A percentile compares a stretch with the other conserved stretches of the same genome.
Evolutionary conservation across 92 coral and sea anemone genomes (phyloP).

Genomic region (Zoanthus sansibaricus): DNA sequence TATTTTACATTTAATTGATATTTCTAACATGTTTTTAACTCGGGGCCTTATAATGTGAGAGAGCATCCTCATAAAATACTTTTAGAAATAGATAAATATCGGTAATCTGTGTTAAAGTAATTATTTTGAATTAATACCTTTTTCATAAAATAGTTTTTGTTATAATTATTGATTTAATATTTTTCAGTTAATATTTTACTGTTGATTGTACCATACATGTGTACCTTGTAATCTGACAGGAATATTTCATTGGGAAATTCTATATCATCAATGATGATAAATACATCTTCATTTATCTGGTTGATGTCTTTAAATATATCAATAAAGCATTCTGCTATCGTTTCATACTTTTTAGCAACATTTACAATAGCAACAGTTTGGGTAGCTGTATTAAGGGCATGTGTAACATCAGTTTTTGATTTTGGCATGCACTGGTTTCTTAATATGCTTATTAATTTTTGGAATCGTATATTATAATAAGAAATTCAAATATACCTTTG

Average conservation of each 20-base stretch:
- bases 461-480: not conserved
- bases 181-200: not conserved
- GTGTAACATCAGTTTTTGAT: not conserved
- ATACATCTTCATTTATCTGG: slow-evolving; percentile 8
- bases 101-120: no score
- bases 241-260: slow-evolving; percentile 42
- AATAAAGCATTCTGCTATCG: slow-evolving; percentile 35
- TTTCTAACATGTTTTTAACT: no score
- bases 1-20: no score
- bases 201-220: not conserved
- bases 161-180: not conserved
- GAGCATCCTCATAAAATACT: no score
- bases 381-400: slow-evolving; percentile 41
- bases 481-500: slow-evolving; percentile 41
- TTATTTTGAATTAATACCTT: no score
- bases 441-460: not conserved
- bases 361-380: slow-evolving; percentile 70
- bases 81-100: no score
- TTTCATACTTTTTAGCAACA: slow-evolving; percentile 54
- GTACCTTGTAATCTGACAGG: slow-evolving; percentile 69
- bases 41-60: no score
- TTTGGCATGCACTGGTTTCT: not conserved
- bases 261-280: slow-evolving; percentile 33
- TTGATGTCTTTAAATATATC: slow-evolving; percentile 34
- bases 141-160: no score